Conservation (phyloP, 2,113 vertebrate genomes). For the Prietella phreatophila region DNA sequence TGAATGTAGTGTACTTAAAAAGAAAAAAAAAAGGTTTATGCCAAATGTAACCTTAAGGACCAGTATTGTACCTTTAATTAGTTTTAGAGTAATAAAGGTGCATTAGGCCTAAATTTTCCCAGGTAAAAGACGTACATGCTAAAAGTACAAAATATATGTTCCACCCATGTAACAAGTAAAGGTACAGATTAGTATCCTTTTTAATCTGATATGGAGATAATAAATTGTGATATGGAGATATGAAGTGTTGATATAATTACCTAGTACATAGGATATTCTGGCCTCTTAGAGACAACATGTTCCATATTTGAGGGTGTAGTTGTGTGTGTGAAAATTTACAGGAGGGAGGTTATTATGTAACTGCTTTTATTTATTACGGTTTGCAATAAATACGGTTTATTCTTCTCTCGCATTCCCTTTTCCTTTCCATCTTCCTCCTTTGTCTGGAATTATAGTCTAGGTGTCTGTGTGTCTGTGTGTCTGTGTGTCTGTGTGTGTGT, state of each 20-base stretch:
- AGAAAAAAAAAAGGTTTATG: not conserved
- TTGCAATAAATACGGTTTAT: too few species aligned
- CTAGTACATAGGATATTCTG: not conserved
- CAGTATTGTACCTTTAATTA: not conserved
- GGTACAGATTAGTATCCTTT: not conserved
- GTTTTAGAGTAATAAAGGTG: not conserved
- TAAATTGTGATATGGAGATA: not conserved
- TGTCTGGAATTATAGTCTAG: not conserved
- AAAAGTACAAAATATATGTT: not conserved
- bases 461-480: too few species aligned
- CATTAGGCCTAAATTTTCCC: not conserved
- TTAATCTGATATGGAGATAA: not conserved
- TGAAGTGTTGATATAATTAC: not conserved
- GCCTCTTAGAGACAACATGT: not conserved
- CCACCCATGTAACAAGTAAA: not conserved
- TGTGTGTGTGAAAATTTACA: constrained; percentile 3
- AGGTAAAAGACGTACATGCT: not conserved
- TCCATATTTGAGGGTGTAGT: not conserved
- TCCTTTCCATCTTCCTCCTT: constrained; percentile 24
- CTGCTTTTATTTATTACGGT: not conserved
- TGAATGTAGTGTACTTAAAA: not conserved
- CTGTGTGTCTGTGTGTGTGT: not conserved
- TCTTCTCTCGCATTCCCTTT: not conserved
- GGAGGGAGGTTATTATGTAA: constrained; percentile 38
- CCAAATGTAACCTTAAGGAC: not conserved